These are phyloP conservation scores for Anniella stebbinsi DNA, from an alignment of 2,797 vertebrate genomes.

Conservation along the genomic window DNA sequence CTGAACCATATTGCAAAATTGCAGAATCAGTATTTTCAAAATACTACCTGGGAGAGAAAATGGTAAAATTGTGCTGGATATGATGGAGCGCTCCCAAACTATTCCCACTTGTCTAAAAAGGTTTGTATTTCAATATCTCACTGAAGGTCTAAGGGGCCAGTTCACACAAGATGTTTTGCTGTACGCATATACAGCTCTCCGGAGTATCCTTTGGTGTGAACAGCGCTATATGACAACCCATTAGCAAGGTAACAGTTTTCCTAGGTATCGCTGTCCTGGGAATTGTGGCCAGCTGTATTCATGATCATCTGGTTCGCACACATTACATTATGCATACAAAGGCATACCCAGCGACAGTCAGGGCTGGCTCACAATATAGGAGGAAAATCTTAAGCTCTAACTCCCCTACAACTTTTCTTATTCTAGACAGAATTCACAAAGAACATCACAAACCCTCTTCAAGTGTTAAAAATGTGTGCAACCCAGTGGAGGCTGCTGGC, in stretches of 20 bases:
- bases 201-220: constrained; percentile 1
- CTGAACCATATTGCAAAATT: neutral
- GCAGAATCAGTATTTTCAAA: neutral
- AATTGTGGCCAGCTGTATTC: constrained; percentile 1
- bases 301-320: neutral
- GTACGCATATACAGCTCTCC: neutral
- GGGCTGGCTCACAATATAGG: neutral
- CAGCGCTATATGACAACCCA: neutral
- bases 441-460: neutral
- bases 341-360: neutral
- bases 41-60: neutral
- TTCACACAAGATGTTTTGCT: neutral
- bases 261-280: neutral
- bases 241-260: constrained; percentile 5
- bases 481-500: too few relatives aligned
- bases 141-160: neutral
- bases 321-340: constrained; percentile 1
- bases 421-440: neutral
- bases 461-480: too few relatives aligned
- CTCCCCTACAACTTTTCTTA: neutral
- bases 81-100: neutral
- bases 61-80: neutral
- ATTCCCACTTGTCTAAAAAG: neutral
- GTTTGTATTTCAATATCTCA: neutral
- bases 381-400: neutral